Evolutionary conservation across 2,113 vertebrate species (phyloP), one percentile per base, ranked within the genome.

Genomic region (Hassar affinis): DNA sequence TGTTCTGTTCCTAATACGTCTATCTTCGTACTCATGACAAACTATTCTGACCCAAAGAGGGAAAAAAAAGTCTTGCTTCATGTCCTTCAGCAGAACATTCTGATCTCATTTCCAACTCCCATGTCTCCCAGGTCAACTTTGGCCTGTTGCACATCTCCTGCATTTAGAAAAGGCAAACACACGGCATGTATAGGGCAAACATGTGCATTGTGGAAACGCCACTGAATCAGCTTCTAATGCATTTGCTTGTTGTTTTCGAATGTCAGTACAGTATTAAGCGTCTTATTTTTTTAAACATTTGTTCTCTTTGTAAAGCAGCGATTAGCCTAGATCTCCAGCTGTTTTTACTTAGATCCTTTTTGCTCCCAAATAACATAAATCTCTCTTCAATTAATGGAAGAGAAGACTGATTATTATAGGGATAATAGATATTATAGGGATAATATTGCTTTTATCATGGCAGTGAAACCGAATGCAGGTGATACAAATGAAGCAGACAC

Each of bases 21-120:
- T 92, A 71, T 90, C 84, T 89, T 88, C 89, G 91, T 90, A 88
- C 90, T 95, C 94, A 98, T 97, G 97, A 96, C 97, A 98, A 97
- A 97, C 96, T 96, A 96, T 95, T 94, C 92, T 91, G 87, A 90
- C 90, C 92, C 92, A 93, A 93, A 92, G 90, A 93, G 90, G 49
- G 72, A 12, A 33, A 88, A 89, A 72, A 61, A 49, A 77, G n/a
- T 52, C 54, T 52, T 78, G 81, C 64, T 62, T 64, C 22, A 14
- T 81, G 78, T 68, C 77, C 81, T 80, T 75, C 66, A 69, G 57
- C 77, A 66, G 61, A 77, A 42, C 51, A 76, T 80, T 85, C 69
- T 57, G n/a, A 75, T 47, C 61, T 25, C 85, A 86, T 86, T 64
- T 78, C 3, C 75, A 69, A 42, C 66, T 56, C 74, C 80, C 86